phyloP scores from a whole-genome alignment of 2,113 vertebrate genomes.

The Centropristis striata region DNA sequence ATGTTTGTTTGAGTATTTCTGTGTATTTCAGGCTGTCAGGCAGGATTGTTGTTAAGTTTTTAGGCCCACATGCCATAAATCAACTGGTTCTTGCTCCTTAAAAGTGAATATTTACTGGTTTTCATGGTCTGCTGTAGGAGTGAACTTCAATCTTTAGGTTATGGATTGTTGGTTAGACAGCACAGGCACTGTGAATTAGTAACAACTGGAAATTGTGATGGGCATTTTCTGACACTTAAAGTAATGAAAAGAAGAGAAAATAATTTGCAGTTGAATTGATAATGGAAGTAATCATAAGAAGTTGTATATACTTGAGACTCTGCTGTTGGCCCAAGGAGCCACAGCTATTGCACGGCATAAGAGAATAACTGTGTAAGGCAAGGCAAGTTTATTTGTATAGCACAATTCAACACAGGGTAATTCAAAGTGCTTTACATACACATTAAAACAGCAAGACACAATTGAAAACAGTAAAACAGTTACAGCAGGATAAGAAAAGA shows the following conservation, averaged over 20 bases:
- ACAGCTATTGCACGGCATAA: neutral
- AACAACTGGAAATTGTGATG: neutral
- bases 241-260: neutral
- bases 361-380: neutral
- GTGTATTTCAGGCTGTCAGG: neutral
- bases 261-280: neutral
- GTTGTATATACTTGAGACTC: too few species aligned
- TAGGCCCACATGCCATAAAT: neutral
- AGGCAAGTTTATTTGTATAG: too few species aligned
- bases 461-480: too few species aligned
- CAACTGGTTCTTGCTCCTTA: neutral
- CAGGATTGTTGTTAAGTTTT: neutral
- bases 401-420: too few species aligned
- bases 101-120: neutral
- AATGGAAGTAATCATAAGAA: neutral
- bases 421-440: too few species aligned
- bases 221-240: neutral
- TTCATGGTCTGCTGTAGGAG: neutral
- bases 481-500: too few species aligned
- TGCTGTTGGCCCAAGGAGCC: neutral
- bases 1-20: slow-evolving; percentile 25
- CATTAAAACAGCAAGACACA: too few species aligned
- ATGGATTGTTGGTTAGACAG: neutral
- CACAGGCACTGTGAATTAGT: neutral
- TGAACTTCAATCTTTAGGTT: neutral